These are phyloP conservation scores for Pogonognathellus flavescens DNA, from an alignment of 1,140 invertebrate genomes.

Conservation along the genomic window DNA sequence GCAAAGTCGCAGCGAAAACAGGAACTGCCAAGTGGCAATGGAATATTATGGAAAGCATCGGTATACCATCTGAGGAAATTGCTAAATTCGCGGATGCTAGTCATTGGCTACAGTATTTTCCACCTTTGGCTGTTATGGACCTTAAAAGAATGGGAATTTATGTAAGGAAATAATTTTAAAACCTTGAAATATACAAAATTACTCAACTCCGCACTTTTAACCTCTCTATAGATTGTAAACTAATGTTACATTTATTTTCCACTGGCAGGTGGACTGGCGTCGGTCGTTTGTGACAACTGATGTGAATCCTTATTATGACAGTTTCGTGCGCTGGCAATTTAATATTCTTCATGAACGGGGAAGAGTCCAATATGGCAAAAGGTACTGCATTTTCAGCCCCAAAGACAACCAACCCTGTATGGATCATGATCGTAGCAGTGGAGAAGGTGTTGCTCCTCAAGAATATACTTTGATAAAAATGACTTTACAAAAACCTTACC, in stretches of 20 bases:
- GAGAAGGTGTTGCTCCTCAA: constrained; percentile 97
- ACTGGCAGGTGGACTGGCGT: constrained; percentile 98
- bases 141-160: constrained; percentile 90
- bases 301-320: constrained; percentile 97
- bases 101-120: constrained; percentile 97
- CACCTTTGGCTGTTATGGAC: constrained; percentile 88
- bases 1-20: constrained; percentile 95
- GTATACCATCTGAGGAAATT: constrained; percentile 92
- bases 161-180: constrained; percentile 73
- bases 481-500: constrained; percentile 83
- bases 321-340: constrained; percentile 98
- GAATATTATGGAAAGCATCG: constrained; percentile 98
- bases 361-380: constrained; percentile 96
- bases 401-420: constrained; percentile 98
- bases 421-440: constrained; percentile 96
- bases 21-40: constrained; percentile 94
- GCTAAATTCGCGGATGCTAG: constrained; percentile 89
- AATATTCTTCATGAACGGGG: constrained; percentile 86
- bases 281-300: constrained; percentile 98
- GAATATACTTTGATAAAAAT: constrained; percentile 99
- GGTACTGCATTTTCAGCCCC: constrained; percentile 97
- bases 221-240: background rate
- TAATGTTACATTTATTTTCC: constrained; percentile 64
- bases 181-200: no score
- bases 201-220: background rate